These are phyloP conservation scores for Cliona cf. orientalis DNA, from an alignment of 37 sponge, comb jelly and placozoan genomes.

Conservation along the genomic window DNA sequence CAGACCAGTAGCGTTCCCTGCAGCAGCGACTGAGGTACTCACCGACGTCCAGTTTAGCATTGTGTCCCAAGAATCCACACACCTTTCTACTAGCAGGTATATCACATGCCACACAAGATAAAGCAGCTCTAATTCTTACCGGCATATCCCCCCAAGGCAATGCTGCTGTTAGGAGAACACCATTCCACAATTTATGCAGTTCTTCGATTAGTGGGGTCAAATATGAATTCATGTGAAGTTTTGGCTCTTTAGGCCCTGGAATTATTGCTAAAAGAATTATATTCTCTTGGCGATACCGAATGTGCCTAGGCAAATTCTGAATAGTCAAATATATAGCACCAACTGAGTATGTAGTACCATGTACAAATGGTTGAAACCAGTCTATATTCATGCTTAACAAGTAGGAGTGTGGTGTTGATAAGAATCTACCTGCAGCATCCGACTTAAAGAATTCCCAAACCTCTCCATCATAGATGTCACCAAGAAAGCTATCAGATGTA, in stretches of 20 bases:
- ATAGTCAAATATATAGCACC: constrained; percentile 49
- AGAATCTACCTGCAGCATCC: background rate
- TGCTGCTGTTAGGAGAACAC: background rate
- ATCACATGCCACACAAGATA: constrained; percentile 22
- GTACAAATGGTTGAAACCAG: constrained; percentile 40
- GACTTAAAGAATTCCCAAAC: constrained; percentile 57
- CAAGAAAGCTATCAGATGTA: background rate
- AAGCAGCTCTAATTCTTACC: background rate
- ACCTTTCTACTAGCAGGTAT: constrained; percentile 51
- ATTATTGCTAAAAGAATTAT: background rate
- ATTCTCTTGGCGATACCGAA: background rate
- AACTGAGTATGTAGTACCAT: constrained; percentile 18
- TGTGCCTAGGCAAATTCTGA: constrained; percentile 9
- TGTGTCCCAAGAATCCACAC: constrained; percentile 55
- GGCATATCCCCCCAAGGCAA: background rate
- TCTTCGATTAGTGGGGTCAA: constrained; percentile 6
- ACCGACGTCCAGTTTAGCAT: constrained; percentile 6
- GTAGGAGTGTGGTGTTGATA: background rate
- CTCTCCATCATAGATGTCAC: constrained; percentile 67
- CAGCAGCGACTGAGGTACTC: too few relatives aligned
- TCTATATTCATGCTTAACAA: constrained; percentile 35
- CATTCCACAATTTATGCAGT: constrained; percentile 1
- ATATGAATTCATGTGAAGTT: background rate
- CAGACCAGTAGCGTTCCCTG: too few relatives aligned
- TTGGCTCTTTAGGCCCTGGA: background rate